A percentile compares a stretch with the other conserved stretches of the same genome.
Conservation (phyloP, 2,113 vertebrate genomes). For the Miniopterus natalensis region DNA sequence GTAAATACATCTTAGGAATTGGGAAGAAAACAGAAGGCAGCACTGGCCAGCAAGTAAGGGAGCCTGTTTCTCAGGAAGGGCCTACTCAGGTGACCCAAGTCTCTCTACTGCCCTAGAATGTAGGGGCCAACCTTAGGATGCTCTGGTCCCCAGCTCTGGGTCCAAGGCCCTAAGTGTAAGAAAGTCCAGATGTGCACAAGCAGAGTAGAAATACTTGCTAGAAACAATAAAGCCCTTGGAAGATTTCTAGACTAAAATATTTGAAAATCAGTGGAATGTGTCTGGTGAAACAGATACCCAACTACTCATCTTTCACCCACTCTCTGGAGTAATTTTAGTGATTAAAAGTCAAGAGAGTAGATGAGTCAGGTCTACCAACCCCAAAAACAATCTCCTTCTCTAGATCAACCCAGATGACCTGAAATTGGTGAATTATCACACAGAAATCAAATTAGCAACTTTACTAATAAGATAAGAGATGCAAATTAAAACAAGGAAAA, state of each 20-base stretch:
- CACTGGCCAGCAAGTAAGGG: not conserved
- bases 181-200: not conserved
- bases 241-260: not conserved
- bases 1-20: not conserved
- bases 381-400: not conserved
- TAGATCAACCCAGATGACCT: not conserved
- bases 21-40: not conserved
- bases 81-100: not conserved
- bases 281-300: not conserved
- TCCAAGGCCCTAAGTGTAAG: not conserved
- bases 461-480: slow-evolving; percentile 22
- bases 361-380: slow-evolving; percentile 39
- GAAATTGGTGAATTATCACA: not conserved
- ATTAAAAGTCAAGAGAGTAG: slow-evolving; percentile 50
- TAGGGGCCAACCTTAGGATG: not conserved
- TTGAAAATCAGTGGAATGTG: slow-evolving; percentile 55
- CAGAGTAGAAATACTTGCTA: slow-evolving; percentile 5
- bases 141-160: not conserved
- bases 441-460: slow-evolving; percentile 4
- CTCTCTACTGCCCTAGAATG: not conserved
- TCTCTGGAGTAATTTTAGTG: not conserved
- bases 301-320: slow-evolving; percentile 58
- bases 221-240: not conserved
- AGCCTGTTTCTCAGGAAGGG: not conserved
- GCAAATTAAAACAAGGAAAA: not conserved